These are phyloP conservation scores for Drosophila neotestacea DNA, from an alignment of 2,888 invertebrate species.

Conservation along the genomic window DNA sequence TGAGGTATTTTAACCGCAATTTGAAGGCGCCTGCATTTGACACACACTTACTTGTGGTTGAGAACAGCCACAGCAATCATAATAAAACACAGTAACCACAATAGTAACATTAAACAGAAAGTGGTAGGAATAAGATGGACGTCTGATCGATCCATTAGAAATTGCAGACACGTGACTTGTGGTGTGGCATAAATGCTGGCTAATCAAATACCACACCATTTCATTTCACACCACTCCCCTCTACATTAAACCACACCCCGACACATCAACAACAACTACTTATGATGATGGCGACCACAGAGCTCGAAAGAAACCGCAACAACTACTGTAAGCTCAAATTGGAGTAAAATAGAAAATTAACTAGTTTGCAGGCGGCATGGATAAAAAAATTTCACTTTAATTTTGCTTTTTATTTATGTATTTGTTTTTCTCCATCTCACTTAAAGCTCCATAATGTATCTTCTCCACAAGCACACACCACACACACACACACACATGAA, in stretches of 20 bases:
- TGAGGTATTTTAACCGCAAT: constrained; percentile 9
- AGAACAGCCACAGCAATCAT: constrained; percentile 21
- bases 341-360: constrained; percentile 82
- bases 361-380: constrained; percentile 72
- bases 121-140: constrained; percentile 42
- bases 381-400: constrained; percentile 79
- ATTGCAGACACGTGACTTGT: constrained; percentile 72
- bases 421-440: constrained; percentile 71
- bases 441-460: constrained; percentile 54
- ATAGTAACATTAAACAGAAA: constrained; percentile 40
- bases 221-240: neutral
- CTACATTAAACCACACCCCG: constrained; percentile 12
- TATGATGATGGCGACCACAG: constrained; percentile 51
- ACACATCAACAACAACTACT: constrained; percentile 36
- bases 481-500: neutral
- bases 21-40: constrained; percentile 37
- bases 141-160: constrained; percentile 63
- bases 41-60: constrained; percentile 47
- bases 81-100: constrained; percentile 9
- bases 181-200: constrained; percentile 36
- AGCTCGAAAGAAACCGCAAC: constrained; percentile 65
- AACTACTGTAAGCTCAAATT: constrained; percentile 66
- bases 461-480: constrained; percentile 11
- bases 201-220: constrained; percentile 39
- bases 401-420: constrained; percentile 78